These are phyloP conservation scores for Caenorhabditis becei DNA, from an alignment of 2,888 invertebrate species.

Conservation along the genomic window DNA sequence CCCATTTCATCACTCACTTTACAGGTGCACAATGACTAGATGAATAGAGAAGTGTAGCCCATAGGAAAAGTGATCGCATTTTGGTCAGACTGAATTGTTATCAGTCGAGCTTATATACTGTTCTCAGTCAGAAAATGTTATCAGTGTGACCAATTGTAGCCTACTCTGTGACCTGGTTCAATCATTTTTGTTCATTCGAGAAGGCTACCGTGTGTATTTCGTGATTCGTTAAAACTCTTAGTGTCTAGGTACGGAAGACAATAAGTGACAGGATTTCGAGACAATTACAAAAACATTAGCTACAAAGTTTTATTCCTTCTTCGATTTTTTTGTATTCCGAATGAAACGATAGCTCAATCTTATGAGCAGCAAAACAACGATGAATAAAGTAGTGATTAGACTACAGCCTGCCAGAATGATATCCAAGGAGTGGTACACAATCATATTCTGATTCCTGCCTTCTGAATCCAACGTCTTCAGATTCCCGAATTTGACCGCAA, in stretches of 20 bases:
- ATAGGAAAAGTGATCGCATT: background rate
- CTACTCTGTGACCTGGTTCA: background rate
- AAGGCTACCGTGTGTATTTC: background rate
- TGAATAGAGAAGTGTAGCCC: background rate
- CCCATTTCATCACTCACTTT: background rate
- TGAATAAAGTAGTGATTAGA: no score
- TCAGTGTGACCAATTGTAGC: slow-evolving; percentile 1
- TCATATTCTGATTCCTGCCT: slow-evolving; percentile 51
- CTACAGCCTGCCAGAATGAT: slow-evolving; percentile 17
- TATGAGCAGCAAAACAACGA: no score
- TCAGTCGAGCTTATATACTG: slow-evolving; percentile 1
- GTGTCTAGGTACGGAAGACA: no score
- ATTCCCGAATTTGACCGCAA: slow-evolving; percentile 48
- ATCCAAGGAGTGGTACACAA: slow-evolving; percentile 54
- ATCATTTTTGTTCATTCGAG: background rate
- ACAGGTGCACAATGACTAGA: background rate
- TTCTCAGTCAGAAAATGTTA: background rate
- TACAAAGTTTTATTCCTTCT: no score
- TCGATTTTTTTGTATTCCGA: no score
- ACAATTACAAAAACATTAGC: no score
- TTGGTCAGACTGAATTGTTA: background rate
- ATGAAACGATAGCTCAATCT: no score
- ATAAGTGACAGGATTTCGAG: no score
- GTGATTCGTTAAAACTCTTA: no score
- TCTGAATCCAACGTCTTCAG: slow-evolving; percentile 47